Base-by-base conservation (phyloP, 2,113 vertebrate genomes). In the Conger conger region DNA sequence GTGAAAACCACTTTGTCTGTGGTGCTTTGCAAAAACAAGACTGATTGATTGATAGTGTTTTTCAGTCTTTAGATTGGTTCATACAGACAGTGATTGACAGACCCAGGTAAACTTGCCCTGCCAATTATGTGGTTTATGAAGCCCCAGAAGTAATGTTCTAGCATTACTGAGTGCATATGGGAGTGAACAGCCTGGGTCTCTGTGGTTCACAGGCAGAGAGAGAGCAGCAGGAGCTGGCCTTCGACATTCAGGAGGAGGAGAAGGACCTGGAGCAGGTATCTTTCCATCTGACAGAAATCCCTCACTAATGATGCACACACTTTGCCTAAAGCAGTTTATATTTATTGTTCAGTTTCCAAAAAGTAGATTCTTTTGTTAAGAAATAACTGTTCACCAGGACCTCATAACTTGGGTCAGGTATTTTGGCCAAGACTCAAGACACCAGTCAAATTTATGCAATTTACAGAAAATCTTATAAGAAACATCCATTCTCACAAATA, bases 261-360 rank as follows among this genome's bases (percentile, higher is more conserved):
- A 27, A 76, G 13, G 83, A 84, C 50, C 83, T 84, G 42, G 83
- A 84, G 76, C 83, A 84, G 83, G 83, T 84, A 57, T 5, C 76
- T 33, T 33, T 73, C 11, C 68, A 73, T 73, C 68, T 63, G 57
- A 63, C 68, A 73, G 5, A 30, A 13, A 16, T 7, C 18, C 23
- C 60, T 36, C 76, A 36, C 76, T 4, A 76, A 76, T 76, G 27
- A 16, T 30, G 68, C 23, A 16, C 54, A 16, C 57, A 27, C 57
- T 23, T 8, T 63, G 57, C 57, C 20, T 63, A 2, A 27, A 50
- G 45, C 20, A 63, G 18, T 4, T 63, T 63, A 57, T 57, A 57
- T 20, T 57, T 68, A 68, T 18, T 60, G 3, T 60, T 60, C 57
- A 53, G 8, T 53, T 53, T 53, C 50, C 7, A 53, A 53, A 53